Base-by-base conservation (phyloP, 2,797 vertebrate genomes). In the Melopsittacus undulatus region DNA sequence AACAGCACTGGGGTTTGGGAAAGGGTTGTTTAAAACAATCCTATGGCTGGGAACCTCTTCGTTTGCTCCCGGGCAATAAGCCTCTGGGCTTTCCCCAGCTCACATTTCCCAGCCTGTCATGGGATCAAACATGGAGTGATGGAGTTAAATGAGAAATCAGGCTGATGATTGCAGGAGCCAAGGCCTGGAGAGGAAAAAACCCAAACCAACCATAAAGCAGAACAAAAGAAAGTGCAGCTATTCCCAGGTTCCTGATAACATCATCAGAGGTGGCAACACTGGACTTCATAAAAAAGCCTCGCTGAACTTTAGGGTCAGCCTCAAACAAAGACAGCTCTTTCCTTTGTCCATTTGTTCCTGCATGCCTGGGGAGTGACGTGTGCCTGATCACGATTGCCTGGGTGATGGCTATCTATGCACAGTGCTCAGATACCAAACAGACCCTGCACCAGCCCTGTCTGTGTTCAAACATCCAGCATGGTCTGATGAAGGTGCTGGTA, bases 231-330 rank as follows among this genome's bases (percentile, higher is more conserved):
- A 95, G 61, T 76, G 95, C 86, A 80, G 90, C 92, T 94, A 63
- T 95, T 95, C 81, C 92, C 88, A 93, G 75, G 90, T 82, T 92
- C 80, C 95, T 49, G 95, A 96, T 95, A 94, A 94, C 85, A 92
- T 96, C 95, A 66, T 69, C 74, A 73, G 85, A 95, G 91, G 95
- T 91, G 92, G 89, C 92, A 92, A 69, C 5, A 2, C 63, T 26
- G 83, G 67, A 64, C 94, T 95, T 77, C 79, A 81, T 46, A 57
- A 45, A 93, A 93, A 89, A 95, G 91, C 87, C 91, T 76, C 10
- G 4, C 85, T 96, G 95, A 95, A 90, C 94, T 96, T 84, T 82
- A 29, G 94, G 94, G 92, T 94, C 96, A 96, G 86, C 63, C 79
- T 64, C 93, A 75, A 80, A 86, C 91, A 54, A 32, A 2, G 5